Conservation (phyloP, 2,888 invertebrate genomes). For the Scrobipalpa atriplicella region DNA sequence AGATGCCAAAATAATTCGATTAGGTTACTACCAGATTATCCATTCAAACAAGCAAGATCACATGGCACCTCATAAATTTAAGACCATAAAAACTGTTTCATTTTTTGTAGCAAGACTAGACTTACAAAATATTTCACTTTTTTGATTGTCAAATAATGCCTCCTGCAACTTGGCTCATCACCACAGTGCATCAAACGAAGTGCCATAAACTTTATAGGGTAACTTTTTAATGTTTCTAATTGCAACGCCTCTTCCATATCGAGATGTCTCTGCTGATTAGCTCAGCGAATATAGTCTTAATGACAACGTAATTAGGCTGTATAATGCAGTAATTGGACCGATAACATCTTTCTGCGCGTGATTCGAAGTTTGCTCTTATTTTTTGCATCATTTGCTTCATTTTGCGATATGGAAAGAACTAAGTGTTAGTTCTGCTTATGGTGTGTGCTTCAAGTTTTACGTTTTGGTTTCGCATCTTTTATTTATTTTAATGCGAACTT, state of each 20-base stretch:
- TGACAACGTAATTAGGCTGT: conserved; percentile 65
- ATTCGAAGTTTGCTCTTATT: conserved; percentile 48
- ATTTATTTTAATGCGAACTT: too few relatives aligned
- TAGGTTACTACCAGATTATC: too few relatives aligned
- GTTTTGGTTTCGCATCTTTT: too few relatives aligned
- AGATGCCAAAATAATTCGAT: too few relatives aligned
- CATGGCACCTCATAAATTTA: too few relatives aligned
- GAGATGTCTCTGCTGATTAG: conserved; percentile 56
- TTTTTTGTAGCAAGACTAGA: too few relatives aligned
- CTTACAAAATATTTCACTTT: background rate
- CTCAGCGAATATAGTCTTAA: conserved; percentile 62
- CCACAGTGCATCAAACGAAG: conserved; percentile 28
- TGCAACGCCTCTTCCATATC: conserved; percentile 59
- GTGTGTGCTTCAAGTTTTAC: background rate
- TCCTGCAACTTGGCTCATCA: conserved; percentile 1
- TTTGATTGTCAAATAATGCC: background rate
- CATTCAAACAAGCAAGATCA: too few relatives aligned
- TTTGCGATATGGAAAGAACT: conserved; percentile 34
- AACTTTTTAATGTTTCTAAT: conserved; percentile 56
- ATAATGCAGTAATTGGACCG: conserved; percentile 62
- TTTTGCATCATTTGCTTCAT: conserved; percentile 41
- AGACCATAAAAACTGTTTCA: background rate
- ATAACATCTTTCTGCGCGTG: conserved; percentile 56
- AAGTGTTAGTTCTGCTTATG: background rate
- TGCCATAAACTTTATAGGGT: conserved; percentile 60